These are phyloP conservation scores for Dorcus hopei DNA, from an alignment of 2,888 invertebrate genomes.

Conservation along the genomic window DNA sequence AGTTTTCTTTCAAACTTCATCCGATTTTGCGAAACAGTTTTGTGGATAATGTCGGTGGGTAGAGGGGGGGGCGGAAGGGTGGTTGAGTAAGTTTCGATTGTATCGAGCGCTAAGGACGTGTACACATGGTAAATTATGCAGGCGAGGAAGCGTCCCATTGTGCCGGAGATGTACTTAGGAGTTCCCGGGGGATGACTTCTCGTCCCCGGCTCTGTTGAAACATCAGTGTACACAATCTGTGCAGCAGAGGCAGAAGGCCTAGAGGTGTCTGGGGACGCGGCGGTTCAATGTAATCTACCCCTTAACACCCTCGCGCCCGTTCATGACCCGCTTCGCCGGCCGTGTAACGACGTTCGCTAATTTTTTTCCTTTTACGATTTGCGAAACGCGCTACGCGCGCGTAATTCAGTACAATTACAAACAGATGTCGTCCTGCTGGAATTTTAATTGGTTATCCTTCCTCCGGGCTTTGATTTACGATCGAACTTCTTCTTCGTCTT, in stretches of 20 bases:
- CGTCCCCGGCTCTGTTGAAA: constrained; percentile 20
- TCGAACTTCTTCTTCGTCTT: too few relatives aligned
- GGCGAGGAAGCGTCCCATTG: constrained; percentile 1
- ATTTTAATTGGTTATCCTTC: too few relatives aligned
- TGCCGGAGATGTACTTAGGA: constrained; percentile 9
- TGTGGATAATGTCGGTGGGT: too few relatives aligned
- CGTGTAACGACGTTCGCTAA: not conserved
- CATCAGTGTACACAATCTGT: constrained; percentile 32
- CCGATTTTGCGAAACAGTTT: too few relatives aligned
- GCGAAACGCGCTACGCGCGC: too few relatives aligned
- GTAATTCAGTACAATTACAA: too few relatives aligned
- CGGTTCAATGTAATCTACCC: constrained; percentile 21
- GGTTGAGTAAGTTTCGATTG: not conserved
- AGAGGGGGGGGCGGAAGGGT: too few relatives aligned
- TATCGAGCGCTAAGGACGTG: not conserved
- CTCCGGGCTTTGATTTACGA: too few relatives aligned
- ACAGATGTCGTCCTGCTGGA: too few relatives aligned
- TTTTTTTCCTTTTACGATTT: too few relatives aligned
- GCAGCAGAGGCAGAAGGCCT: constrained; percentile 25
- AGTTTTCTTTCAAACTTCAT: too few relatives aligned
- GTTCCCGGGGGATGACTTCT: constrained; percentile 10
- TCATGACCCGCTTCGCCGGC: not conserved
- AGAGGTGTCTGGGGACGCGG: constrained; percentile 29
- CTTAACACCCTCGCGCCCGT: constrained; percentile 9
- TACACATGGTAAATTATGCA: constrained; percentile 1